Base-by-base conservation (phyloP, 1,140 invertebrate species). In the Drosophila navojoa region DNA sequence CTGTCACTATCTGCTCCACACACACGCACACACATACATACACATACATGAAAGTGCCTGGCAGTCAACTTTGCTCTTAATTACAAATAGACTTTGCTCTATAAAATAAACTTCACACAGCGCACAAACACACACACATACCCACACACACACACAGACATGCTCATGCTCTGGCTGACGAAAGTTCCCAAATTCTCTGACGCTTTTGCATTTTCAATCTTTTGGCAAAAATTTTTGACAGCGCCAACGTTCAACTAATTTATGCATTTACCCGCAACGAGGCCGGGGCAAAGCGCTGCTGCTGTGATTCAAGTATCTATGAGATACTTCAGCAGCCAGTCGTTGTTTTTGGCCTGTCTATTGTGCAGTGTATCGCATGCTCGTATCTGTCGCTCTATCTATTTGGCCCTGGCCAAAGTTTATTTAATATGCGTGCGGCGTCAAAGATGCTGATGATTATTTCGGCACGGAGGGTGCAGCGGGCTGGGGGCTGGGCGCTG, bases 391-490 rank as follows among this genome's bases (percentile, higher is more conserved):
- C 50, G 42, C 58, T 22, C 19, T 44, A 10, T 54, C 62, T 16
- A 13, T 69, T 16, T 32, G 54, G 25, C 59, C 61, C 45, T 52
- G 66, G 42, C 57, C 64, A 61, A 76, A 78, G 84, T 82, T 87
- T 84, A 89, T 87, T 87, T 89, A 89, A 89, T 89, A 87, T 87
- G 84, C 84, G 85, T 90, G 84, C 77, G 76, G 84, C 84, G 77
- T 87, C 84, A 87, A 89, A 80, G 85, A 75, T 87, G 87, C 63
- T 89, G 76, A 87, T 87, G 84, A 87, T 90, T 87, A 87, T 89
- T 87, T 84, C 62, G 80, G 67, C 74, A 77, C 67, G 44, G 52
- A 35, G 59, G 19, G 1, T 1, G 19, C 19, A 0, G 19, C 2
- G 19, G n/a, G n/a, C 16, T n/a, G 40, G n/a, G 7, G 15, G 15